Evolutionary conservation across 2,797 vertebrate species (phyloP).

Genomic region (Hemibagrus guttatus): DNA sequence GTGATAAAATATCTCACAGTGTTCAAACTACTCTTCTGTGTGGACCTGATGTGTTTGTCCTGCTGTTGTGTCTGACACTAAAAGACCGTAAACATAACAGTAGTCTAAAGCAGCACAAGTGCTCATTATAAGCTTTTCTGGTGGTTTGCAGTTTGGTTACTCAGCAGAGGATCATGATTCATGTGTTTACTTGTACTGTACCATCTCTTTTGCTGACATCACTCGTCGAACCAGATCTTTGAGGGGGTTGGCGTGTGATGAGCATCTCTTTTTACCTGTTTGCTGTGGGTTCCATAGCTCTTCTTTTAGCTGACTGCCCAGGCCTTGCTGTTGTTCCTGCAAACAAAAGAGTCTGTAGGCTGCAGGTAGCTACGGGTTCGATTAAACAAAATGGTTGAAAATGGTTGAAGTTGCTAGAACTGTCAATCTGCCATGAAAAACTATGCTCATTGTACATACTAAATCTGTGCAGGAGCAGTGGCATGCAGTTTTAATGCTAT

Average conservation of each 20-base stretch:
- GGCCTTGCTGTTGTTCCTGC: slow-evolving; percentile 45
- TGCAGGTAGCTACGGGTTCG: slow-evolving; percentile 29
- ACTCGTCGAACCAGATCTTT: slow-evolving; percentile 21
- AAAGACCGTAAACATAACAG: slow-evolving; percentile 38
- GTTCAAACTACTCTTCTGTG: background rate
- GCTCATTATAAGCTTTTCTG: slow-evolving; percentile 43
- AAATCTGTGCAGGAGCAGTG: background rate
- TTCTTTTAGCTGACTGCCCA: slow-evolving; percentile 48
- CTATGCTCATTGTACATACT: background rate
- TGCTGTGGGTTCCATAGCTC: slow-evolving; percentile 46
- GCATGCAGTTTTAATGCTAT: background rate
- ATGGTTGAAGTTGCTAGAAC: background rate
- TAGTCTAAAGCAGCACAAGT: slow-evolving; percentile 25
- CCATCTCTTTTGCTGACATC: slow-evolving; percentile 45
- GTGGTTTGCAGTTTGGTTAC: slow-evolving; percentile 36
- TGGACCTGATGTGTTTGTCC: background rate
- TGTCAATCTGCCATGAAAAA: background rate
- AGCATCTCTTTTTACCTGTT: slow-evolving; percentile 37
- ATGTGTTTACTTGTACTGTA: slow-evolving; percentile 44
- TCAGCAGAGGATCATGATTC: slow-evolving; percentile 36
- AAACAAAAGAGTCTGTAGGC: slow-evolving; percentile 39
- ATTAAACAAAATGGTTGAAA: slow-evolving; percentile 26
- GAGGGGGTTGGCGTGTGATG: slow-evolving; percentile 39
- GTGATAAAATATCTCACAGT: background rate
- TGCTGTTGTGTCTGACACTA: slow-evolving; percentile 27